Conservation (phyloP, 2,113 vertebrate species). For the Xyrauchen texanus region DNA sequence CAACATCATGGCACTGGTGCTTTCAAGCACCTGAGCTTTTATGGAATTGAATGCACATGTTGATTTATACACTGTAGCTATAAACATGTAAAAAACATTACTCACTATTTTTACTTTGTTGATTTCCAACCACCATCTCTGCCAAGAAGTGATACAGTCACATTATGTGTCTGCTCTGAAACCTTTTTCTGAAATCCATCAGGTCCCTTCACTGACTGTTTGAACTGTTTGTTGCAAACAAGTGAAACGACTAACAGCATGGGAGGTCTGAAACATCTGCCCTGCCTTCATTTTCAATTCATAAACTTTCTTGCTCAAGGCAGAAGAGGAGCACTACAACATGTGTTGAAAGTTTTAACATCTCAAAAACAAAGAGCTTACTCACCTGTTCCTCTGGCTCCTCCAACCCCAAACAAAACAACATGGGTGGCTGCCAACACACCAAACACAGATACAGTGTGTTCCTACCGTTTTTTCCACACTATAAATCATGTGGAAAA, state of each 20-base stretch:
- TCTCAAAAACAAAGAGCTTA: slow-evolving; percentile 34
- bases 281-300: slow-evolving; percentile 33
- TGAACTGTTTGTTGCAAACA: slow-evolving; percentile 40
- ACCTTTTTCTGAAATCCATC: too few species aligned
- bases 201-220: too few species aligned
- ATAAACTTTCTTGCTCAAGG: slow-evolving; percentile 46
- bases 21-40: too few species aligned
- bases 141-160: too few species aligned
- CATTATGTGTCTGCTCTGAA: too few species aligned
- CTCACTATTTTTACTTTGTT: too few species aligned
- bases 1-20: too few species aligned
- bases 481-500: slow-evolving; percentile 31
- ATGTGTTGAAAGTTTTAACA: slow-evolving; percentile 50
- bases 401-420: slow-evolving; percentile 25
- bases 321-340: slow-evolving; percentile 35
- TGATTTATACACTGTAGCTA: too few species aligned
- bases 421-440: slow-evolving; percentile 15
- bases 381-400: slow-evolving; percentile 30
- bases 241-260: slow-evolving; percentile 12
- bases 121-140: too few species aligned
- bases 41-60: too few species aligned
- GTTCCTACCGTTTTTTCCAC: slow-evolving; percentile 10
- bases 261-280: slow-evolving; percentile 43
- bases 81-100: too few species aligned
- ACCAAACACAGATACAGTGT: slow-evolving; percentile 24